These are phyloP conservation scores for Drosophila neonasuta DNA, from an alignment of 2,888 invertebrate genomes.

Conservation along the genomic window DNA sequence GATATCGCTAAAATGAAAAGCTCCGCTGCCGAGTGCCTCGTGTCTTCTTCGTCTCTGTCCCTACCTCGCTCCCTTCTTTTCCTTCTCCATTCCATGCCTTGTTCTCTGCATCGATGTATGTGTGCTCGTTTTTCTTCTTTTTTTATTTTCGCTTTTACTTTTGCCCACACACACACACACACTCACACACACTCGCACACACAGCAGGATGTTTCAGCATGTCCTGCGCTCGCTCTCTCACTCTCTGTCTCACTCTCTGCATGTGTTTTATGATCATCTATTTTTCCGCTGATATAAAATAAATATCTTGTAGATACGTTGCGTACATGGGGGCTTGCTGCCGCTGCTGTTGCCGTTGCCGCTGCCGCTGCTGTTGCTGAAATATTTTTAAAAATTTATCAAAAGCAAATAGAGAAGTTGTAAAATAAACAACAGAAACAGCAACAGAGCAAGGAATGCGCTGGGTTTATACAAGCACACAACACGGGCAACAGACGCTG, in stretches of 20 bases:
- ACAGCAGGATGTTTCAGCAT: constrained; percentile 68
- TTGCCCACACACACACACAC: constrained; percentile 43
- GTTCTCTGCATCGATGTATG: constrained; percentile 24
- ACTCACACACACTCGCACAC: constrained; percentile 30
- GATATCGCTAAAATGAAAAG: constrained; percentile 80
- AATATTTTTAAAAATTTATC: constrained; percentile 78
- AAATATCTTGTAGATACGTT: constrained; percentile 75
- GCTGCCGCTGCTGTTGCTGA: constrained; percentile 42
- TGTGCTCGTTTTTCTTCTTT: constrained; percentile 37
- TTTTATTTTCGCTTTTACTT: constrained; percentile 70
- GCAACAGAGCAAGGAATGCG: constrained; percentile 23
- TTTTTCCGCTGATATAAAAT: constrained; percentile 78
- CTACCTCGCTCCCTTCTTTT: neutral
- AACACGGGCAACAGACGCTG: constrained; percentile 30
- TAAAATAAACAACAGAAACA: constrained; percentile 49
- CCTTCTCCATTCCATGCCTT: neutral
- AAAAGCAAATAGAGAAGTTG: constrained; percentile 75
- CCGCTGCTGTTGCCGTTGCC: constrained; percentile 19
- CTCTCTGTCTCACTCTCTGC: constrained; percentile 49
- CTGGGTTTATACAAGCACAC: constrained; percentile 14
- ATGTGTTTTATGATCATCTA: constrained; percentile 77
- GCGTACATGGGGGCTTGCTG: constrained; percentile 50
- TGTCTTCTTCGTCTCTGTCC: constrained; percentile 18
- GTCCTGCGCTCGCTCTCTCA: constrained; percentile 44
- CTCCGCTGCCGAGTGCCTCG: constrained; percentile 62